These are phyloP conservation scores for Pantherophis vulpinus DNA, from an alignment of 2,797 vertebrate genomes.

Conservation along the genomic window DNA sequence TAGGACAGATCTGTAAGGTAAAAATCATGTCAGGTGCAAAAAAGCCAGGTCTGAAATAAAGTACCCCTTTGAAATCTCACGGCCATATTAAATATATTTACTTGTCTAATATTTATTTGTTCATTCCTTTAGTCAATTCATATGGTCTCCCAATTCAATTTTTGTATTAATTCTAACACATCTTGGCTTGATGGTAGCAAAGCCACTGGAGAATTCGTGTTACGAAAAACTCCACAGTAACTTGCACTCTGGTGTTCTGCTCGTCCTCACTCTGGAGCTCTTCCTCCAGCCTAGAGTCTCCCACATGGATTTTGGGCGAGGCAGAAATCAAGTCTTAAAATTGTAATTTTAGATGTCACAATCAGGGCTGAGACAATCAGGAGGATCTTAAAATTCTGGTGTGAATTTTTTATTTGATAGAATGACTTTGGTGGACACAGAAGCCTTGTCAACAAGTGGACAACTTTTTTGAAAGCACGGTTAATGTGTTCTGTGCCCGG, in stretches of 20 bases:
- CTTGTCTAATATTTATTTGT: not conserved
- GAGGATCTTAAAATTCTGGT: not conserved
- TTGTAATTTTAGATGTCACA: not conserved
- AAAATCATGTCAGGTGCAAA: not conserved
- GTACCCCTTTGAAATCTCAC: not conserved
- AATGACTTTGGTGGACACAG: conserved; percentile 97
- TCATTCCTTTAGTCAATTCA: not conserved
- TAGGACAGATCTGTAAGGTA: conserved; percentile 98
- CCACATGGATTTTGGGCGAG: not conserved
- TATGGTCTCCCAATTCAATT: not conserved
- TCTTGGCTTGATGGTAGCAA: not conserved
- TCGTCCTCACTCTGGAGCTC: not conserved
- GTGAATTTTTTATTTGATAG: conserved; percentile 66
- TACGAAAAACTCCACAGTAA: not conserved
- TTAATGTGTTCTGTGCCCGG: conserved; percentile 95
- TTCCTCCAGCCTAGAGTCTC: not conserved
- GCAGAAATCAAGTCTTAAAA: not conserved
- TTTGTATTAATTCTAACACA: not conserved
- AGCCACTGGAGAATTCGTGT: not conserved
- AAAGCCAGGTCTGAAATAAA: not conserved
- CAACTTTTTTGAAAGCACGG: conserved; percentile 96
- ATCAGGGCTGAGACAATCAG: not conserved
- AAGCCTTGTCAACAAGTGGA: conserved; percentile 98
- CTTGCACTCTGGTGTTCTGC: not conserved
- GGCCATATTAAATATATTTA: not conserved